Base-by-base conservation (phyloP, 1,140 invertebrate species). In the Heliconius hermathena region DNA sequence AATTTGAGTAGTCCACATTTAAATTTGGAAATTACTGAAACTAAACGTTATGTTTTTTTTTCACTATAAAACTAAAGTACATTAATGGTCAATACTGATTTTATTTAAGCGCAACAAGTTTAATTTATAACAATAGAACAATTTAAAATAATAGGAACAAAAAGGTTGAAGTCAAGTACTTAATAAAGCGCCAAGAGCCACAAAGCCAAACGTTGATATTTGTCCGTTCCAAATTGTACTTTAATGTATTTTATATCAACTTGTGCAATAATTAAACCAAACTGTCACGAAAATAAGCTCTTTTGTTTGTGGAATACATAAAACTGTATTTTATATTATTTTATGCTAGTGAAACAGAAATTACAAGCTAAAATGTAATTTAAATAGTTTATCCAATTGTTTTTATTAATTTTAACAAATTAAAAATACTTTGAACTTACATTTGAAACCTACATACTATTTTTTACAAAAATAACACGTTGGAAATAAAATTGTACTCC, bases 221-320 rank as follows among this genome's bases (percentile, higher is more conserved):
- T 26, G 60, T 66, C 60, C n/a, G 60, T 29, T 66, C 3, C 26
- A 66, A 66, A 66, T 11, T 66, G 26, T 26, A 6, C 29, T 66
- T 66, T 66, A 66, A 66, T 29, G 11, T 66, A 29, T 66, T 66
- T 66, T 66, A 66, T 66, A 29, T 66, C 60, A 66, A 66, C 60
- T 66, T 66, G 60, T 66, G 26, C 60, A 66, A 29, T 66, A 66
- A 66, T 66, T 66, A 66, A 66, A 66, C 9, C 60, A 13, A 16
- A 66, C 11, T 66, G 60, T 66, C 60, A 66, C 60, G 22, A 66
- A 66, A 66, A 66, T 29, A 66, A 29, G 26, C 22, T 26, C 60
- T 66, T 57, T 57, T 66, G 26, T 66, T 66, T 11, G 60, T 29
- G 60, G 26, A 29, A 66, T n/a, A 66, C 4, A 29, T 66, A 5